These are phyloP conservation scores for Drosophila limbata DNA, from an alignment of 2,888 invertebrate species.

Conservation along the genomic window DNA sequence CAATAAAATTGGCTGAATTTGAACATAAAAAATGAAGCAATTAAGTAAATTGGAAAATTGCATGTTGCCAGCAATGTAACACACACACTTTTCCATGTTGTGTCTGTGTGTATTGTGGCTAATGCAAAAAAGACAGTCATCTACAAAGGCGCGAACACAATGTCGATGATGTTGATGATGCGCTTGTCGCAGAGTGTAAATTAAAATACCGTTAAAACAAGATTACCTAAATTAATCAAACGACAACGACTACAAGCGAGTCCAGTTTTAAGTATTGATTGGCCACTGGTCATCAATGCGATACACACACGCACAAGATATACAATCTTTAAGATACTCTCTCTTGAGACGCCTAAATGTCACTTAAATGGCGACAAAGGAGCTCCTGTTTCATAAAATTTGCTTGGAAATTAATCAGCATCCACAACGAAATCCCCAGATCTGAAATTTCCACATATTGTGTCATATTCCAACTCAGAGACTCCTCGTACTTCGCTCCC, in stretches of 20 bases:
- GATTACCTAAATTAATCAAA: constrained; percentile 33
- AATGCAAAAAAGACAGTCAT: constrained; percentile 49
- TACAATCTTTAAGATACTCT: constrained; percentile 2
- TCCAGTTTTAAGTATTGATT: constrained; percentile 33
- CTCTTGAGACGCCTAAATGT: constrained; percentile 49
- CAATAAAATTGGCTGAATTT: constrained; percentile 41
- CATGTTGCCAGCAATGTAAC: constrained; percentile 61
- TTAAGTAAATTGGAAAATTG: constrained; percentile 75
- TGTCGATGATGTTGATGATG: constrained; percentile 42
- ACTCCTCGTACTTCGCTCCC: constrained; percentile 15
- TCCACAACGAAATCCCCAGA: constrained; percentile 19
- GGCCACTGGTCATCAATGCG: constrained; percentile 28
- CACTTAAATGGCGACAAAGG: constrained; percentile 23
- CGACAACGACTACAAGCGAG: neutral
- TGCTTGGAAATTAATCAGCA: constrained; percentile 67
- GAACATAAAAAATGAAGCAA: constrained; percentile 59
- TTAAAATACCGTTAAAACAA: constrained; percentile 57
- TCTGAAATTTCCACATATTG: constrained; percentile 34
- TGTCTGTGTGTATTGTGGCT: constrained; percentile 28
- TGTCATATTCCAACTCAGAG: constrained; percentile 33
- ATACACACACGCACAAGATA: constrained; percentile 10
- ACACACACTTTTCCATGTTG: constrained; percentile 41
- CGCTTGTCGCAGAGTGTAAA: constrained; percentile 42
- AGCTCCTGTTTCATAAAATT: constrained; percentile 14
- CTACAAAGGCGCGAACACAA: constrained; percentile 75